Conservation (phyloP, 2,113 vertebrate species). For the Oryzias celebensis region DNA sequence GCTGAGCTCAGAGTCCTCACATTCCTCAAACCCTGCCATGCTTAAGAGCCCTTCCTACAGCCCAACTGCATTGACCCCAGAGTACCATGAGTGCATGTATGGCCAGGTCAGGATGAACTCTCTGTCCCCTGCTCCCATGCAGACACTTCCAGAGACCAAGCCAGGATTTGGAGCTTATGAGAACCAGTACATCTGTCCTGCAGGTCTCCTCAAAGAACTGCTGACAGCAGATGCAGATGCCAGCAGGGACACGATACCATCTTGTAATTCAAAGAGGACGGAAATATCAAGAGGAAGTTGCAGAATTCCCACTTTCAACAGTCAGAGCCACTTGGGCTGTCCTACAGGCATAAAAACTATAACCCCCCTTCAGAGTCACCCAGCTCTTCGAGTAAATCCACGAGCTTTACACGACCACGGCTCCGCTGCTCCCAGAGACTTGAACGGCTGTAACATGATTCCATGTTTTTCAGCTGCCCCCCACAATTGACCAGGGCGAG, state of each 20-base stretch:
- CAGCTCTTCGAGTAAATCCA: conserved; percentile 61
- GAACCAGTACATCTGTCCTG: conserved; percentile 83
- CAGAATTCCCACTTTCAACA: conserved; percentile 55
- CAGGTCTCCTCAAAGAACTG: conserved; percentile 91
- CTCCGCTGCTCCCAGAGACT: conserved; percentile 66
- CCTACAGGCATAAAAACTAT: conserved; percentile 83
- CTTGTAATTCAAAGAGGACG: conserved; percentile 80
- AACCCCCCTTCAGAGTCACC: conserved; percentile 56
- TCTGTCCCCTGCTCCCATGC: conserved; percentile 84
- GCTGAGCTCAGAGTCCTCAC: conserved; percentile 78
- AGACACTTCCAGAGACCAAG: conserved; percentile 85
- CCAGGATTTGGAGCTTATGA: conserved; percentile 79
- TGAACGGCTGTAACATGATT: conserved; percentile 85
- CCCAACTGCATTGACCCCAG: conserved; percentile 80
- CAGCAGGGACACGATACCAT: conserved; percentile 80
- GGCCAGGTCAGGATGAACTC: conserved; percentile 83
- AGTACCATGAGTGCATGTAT: conserved; percentile 88
- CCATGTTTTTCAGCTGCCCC: conserved; percentile 77
- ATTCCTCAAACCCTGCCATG: conserved; percentile 83
- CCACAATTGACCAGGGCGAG: conserved; percentile 81
- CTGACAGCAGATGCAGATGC: conserved; percentile 86
- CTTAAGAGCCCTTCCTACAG: conserved; percentile 86
- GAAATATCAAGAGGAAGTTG: conserved; percentile 73
- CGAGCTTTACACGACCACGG: conserved; percentile 81
- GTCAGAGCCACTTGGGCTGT: conserved; percentile 65